phyloP scores from a whole-genome alignment of 2,113 vertebrate genomes.

The Scolopax mira region DNA sequence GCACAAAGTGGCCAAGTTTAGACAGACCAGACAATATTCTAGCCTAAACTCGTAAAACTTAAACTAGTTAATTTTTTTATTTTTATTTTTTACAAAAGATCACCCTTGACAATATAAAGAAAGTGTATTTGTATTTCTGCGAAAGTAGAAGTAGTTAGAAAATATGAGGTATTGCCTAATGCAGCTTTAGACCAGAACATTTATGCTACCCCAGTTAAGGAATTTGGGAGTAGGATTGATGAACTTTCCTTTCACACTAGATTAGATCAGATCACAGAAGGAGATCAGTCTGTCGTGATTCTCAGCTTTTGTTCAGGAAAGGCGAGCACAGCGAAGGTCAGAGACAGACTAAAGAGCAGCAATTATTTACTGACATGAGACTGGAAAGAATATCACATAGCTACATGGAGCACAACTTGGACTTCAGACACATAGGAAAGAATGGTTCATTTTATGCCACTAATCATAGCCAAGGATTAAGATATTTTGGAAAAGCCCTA shows the following conservation, averaged over 20 bases:
- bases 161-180: not conserved
- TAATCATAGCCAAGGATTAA: conserved; percentile 55
- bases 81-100: not conserved
- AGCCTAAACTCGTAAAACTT: not conserved
- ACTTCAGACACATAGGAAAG: conserved; percentile 36
- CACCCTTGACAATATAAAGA: not conserved
- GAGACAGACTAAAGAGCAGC: conserved; percentile 7
- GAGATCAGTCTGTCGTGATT: not conserved
- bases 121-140: not conserved
- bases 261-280: conserved; percentile 16
- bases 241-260: conserved; percentile 4
- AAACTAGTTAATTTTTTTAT: not conserved
- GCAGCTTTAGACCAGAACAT: not conserved
- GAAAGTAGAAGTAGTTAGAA: not conserved
- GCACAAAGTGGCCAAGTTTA: not conserved
- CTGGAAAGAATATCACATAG: conserved; percentile 53
- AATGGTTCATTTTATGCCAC: conserved; percentile 55
- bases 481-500: conserved; percentile 60
- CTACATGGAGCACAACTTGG: conserved; percentile 32
- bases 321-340: not conserved
- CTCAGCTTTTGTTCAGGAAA: not conserved
- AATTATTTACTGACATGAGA: conserved; percentile 52
- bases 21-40: not conserved
- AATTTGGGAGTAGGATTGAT: not conserved
- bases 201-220: not conserved